phyloP scores from a whole-genome alignment of 2,888 invertebrate genomes.

The Doris montereyensis region DNA sequence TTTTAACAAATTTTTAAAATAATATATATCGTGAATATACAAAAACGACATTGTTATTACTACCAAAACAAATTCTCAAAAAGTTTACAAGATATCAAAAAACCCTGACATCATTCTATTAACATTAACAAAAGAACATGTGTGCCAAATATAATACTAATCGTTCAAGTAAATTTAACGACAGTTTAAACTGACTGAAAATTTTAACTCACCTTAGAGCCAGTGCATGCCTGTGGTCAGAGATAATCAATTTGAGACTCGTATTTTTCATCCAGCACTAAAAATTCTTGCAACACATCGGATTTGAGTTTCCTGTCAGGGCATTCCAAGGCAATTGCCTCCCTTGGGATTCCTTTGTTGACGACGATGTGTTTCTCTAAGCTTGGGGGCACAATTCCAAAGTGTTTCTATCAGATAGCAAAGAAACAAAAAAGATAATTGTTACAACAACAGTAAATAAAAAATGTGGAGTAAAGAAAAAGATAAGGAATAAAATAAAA shows the following conservation, averaged over 20 bases:
- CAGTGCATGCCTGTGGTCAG: conserved; percentile 56
- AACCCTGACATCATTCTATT: too few species aligned
- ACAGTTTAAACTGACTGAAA: too few species aligned
- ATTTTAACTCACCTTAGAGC: conserved; percentile 58
- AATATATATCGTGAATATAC: too few species aligned
- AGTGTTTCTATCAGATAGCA: conserved; percentile 37
- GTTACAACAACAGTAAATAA: neutral
- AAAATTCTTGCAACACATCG: conserved; percentile 68
- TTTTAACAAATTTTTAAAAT: too few species aligned
- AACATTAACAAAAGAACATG: too few species aligned
- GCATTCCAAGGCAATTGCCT: conserved; percentile 69
- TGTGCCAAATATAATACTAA: too few species aligned
- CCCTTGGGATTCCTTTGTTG: conserved; percentile 67
- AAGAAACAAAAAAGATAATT: neutral
- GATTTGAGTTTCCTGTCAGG: conserved; percentile 66
- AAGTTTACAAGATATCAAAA: too few species aligned
- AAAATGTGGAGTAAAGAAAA: neutral
- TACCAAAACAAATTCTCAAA: too few species aligned
- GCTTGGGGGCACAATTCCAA: conserved; percentile 44
- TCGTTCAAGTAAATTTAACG: too few species aligned
- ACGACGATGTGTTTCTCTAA: conserved; percentile 50
- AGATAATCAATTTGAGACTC: conserved; percentile 59
- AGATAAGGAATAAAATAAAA: neutral
- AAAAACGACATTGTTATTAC: too few species aligned
- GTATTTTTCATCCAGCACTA: conserved; percentile 68